These are phyloP conservation scores for Diabrotica balteata DNA, from an alignment of 2,888 invertebrate species.

Conservation along the genomic window DNA sequence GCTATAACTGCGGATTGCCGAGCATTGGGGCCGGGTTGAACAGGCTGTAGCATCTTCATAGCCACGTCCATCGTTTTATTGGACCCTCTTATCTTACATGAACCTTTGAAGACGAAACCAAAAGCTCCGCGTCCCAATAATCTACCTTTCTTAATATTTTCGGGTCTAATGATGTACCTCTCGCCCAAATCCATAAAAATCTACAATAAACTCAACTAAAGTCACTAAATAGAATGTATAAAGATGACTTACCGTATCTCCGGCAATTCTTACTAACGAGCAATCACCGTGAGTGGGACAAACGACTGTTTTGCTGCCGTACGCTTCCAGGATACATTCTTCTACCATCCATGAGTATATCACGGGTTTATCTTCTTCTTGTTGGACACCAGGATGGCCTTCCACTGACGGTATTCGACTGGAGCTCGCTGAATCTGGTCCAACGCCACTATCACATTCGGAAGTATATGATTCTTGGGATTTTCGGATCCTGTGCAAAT, in stretches of 20 bases:
- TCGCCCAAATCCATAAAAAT: conserved; percentile 89
- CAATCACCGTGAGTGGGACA: conserved; percentile 85
- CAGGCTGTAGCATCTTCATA: conserved; percentile 95
- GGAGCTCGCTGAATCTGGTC: conserved; percentile 81
- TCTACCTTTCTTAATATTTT: conserved; percentile 78
- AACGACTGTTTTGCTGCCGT: conserved; percentile 71
- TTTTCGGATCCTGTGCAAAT: conserved; percentile 58
- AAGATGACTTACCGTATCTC: conserved; percentile 76
- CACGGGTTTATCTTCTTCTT: conserved; percentile 54
- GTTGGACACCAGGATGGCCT: conserved; percentile 67
- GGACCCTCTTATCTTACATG: conserved; percentile 68
- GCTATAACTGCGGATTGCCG: conserved; percentile 68
- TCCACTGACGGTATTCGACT: conserved; percentile 86
- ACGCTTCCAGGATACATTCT: conserved; percentile 91
- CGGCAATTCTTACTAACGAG: conserved; percentile 82
- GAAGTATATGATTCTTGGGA: conserved; percentile 79
- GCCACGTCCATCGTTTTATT: conserved; percentile 77
- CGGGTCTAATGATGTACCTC: conserved; percentile 80
- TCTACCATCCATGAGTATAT: conserved; percentile 91
- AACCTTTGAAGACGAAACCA: conserved; percentile 92
- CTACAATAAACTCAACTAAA: conserved; percentile 53
- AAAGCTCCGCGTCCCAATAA: conserved; percentile 94
- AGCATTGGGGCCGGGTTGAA: conserved; percentile 80
- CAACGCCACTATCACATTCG: conserved; percentile 88
- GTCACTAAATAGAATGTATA: background rate